Conservation (phyloP, 2,113 vertebrate species). For the Alaudala cheleensis region DNA sequence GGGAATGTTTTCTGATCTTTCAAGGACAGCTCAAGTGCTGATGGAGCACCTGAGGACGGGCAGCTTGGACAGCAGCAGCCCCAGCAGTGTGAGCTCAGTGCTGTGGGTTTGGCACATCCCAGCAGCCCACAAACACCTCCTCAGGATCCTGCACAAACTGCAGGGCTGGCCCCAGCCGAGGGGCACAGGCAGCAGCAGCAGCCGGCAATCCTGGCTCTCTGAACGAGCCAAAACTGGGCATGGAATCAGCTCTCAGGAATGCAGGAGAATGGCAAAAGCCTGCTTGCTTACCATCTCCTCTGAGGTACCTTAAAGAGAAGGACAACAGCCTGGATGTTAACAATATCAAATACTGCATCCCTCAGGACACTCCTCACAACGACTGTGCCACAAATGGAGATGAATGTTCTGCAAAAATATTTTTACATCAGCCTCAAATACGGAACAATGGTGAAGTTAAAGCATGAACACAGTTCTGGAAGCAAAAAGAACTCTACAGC, state of each 20-base stretch:
- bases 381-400: background rate
- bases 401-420: background rate
- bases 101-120: background rate
- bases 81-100: accelerated
- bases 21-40: background rate
- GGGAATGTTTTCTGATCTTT: background rate
- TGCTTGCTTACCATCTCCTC: background rate
- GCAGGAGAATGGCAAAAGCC: background rate
- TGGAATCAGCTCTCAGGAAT: background rate
- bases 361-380: background rate
- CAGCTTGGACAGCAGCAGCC: background rate
- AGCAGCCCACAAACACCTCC: background rate
- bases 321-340: background rate
- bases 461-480: background rate
- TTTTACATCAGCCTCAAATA: background rate
- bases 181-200: background rate
- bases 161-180: background rate
- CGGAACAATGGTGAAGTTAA: background rate
- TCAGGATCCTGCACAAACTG: accelerated
- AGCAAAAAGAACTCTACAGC: background rate
- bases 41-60: background rate
- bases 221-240: background rate
- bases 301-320: background rate
- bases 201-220: background rate
- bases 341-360: background rate